phyloP scores from a whole-genome alignment of 2,797 vertebrate genomes.

The Enteromius anoplus region DNA sequence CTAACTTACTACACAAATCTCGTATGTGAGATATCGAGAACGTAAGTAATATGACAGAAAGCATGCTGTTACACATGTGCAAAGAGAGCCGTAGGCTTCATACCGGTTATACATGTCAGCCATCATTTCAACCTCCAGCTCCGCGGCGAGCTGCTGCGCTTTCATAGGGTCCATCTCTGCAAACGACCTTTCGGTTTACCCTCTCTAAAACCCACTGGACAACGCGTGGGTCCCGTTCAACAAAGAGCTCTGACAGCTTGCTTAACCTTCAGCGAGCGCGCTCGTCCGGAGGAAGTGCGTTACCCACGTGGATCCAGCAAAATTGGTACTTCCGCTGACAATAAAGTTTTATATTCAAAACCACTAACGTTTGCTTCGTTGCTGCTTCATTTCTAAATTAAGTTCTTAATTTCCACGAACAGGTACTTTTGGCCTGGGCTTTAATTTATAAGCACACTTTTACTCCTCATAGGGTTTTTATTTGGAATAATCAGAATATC shows the following conservation, averaged over 20 bases:
- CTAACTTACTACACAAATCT: neutral
- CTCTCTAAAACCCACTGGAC: neutral
- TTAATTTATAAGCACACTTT: no score
- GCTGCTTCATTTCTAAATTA: neutral
- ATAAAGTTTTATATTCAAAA: conserved; percentile 72
- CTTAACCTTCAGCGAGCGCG: conserved; percentile 68
- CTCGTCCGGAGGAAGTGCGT: conserved; percentile 27
- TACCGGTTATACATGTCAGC: conserved; percentile 99
- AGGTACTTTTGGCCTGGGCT: no score
- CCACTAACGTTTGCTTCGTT: neutral
- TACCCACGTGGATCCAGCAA: conserved; percentile 65
- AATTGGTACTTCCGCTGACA: conserved; percentile 65
- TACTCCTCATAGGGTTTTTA: no score
- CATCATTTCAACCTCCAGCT: conserved; percentile 99
- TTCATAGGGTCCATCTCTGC: conserved; percentile 88
- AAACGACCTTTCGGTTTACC: neutral
- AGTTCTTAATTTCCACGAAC: no score
- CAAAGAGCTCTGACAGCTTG: conserved; percentile 5
- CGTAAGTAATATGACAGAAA: neutral
- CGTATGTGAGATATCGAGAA: neutral
- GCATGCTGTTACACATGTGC: neutral
- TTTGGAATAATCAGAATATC: no score
- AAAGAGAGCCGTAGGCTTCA: neutral
- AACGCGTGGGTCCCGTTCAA: neutral
- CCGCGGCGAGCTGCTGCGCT: conserved; percentile 94